A percentile compares a stretch with the other conserved stretches of the same genome.
These are phyloP conservation scores for Rallus limicola DNA, from an alignment of 2,113 vertebrate species.

Conservation along the genomic window DNA sequence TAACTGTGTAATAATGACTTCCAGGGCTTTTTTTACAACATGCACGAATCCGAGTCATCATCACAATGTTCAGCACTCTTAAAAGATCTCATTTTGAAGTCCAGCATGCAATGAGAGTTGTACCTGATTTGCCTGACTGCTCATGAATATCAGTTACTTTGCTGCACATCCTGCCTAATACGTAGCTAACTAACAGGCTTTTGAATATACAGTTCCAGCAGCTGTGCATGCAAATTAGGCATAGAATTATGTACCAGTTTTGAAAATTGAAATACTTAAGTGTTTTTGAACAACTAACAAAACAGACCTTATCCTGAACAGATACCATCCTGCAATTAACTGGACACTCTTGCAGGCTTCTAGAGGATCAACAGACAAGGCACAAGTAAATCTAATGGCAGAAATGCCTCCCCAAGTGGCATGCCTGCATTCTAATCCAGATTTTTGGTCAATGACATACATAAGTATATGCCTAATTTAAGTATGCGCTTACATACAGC, in stretches of 20 bases:
- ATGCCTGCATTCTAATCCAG: neutral
- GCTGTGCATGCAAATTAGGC: constrained; percentile 46
- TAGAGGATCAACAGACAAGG: neutral
- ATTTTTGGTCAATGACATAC: neutral
- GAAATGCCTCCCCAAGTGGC: neutral
- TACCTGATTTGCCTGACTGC: neutral
- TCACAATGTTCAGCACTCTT: neutral
- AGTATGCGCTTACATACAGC: neutral
- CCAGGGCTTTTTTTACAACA: constrained; percentile 3
- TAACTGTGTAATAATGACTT: constrained; percentile 2
- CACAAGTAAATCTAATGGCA: neutral
- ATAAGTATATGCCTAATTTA: constrained; percentile 42
- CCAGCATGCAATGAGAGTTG: neutral
- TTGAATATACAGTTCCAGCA: neutral
- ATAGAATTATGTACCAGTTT: constrained; percentile 14
- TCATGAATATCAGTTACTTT: neutral
- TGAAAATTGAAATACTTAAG: neutral
- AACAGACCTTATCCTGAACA: neutral
- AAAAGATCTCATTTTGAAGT: neutral
- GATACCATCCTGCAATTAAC: neutral
- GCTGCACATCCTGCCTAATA: neutral
- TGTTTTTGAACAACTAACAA: neutral
- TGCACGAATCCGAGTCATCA: constrained; percentile 3
- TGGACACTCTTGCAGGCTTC: neutral
- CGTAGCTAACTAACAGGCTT: neutral